Evolutionary conservation across 2,113 vertebrate genomes (phyloP).

Genomic region (Agapornis roseicollis): DNA sequence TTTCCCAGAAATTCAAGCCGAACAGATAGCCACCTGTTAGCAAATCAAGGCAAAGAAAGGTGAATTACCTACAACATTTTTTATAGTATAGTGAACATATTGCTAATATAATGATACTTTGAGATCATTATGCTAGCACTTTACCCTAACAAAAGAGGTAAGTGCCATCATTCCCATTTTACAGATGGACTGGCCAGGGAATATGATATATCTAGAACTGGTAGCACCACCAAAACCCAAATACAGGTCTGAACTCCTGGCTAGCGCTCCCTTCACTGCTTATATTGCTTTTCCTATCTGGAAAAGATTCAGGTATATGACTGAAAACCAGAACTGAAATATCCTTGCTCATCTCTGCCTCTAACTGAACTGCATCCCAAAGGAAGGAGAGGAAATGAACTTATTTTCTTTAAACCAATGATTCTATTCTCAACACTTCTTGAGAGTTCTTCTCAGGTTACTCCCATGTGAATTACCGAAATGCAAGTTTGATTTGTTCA

Average conservation of each 20-base stretch:
- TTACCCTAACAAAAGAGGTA: background rate
- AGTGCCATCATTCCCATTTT: background rate
- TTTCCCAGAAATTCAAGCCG: conserved; percentile 70
- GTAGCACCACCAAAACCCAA: background rate
- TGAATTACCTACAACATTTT: background rate
- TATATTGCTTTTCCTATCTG: background rate
- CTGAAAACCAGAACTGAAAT: background rate
- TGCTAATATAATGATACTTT: background rate
- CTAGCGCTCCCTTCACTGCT: background rate
- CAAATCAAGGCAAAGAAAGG: background rate
- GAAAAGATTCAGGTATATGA: background rate
- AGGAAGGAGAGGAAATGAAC: background rate
- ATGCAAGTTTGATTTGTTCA: background rate
- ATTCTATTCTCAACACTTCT: background rate
- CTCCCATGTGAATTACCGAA: background rate
- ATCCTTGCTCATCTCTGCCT: background rate
- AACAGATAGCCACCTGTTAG: conserved; percentile 66
- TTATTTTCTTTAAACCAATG: background rate
- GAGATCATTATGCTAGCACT: background rate
- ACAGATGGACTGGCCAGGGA: background rate
- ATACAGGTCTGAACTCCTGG: background rate
- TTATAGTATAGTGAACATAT: background rate
- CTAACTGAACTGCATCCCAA: background rate
- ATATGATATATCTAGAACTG: background rate
- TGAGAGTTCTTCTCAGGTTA: background rate